These are phyloP conservation scores for Tamandua tetradactyla DNA, from an alignment of 2,797 vertebrate genomes.

Conservation along the genomic window DNA sequence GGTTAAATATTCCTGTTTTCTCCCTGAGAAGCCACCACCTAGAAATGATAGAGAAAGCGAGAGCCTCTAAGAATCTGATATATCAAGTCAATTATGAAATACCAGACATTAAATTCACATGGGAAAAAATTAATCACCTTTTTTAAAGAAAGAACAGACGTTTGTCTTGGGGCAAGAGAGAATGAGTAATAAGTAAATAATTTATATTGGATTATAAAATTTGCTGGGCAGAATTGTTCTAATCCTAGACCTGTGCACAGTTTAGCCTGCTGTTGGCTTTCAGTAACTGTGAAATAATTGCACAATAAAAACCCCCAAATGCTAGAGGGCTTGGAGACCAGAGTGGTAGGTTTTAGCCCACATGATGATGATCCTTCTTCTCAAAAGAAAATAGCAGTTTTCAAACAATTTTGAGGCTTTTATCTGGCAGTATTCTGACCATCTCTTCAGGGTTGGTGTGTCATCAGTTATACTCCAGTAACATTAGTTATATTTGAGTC, in stretches of 20 bases:
- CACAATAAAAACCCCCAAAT: neutral
- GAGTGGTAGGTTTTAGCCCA: neutral
- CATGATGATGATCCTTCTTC: neutral
- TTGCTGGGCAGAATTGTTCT: constrained; percentile 16
- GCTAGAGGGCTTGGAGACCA: neutral
- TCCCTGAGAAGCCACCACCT: neutral
- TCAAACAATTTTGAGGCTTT: neutral
- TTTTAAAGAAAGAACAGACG: constrained; percentile 12
- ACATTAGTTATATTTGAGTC: neutral
- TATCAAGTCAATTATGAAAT: constrained; percentile 39
- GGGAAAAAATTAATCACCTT: constrained; percentile 49
- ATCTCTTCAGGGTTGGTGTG: neutral
- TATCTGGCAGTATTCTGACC: neutral
- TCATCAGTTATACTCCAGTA: neutral
- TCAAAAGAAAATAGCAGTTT: neutral
- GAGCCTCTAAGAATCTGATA: constrained; percentile 29
- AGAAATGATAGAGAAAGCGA: neutral
- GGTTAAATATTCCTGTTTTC: neutral
- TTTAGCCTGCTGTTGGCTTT: neutral
- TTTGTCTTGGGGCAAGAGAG: constrained; percentile 53
- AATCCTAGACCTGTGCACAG: neutral
- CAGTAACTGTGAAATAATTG: constrained; percentile 40
- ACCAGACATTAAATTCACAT: neutral
- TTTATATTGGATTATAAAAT: constrained; percentile 44
- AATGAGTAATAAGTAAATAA: constrained; percentile 45